Evolutionary conservation across 2,888 invertebrate genomes (phyloP).

Genomic region (Ochlodes sylvanus): DNA sequence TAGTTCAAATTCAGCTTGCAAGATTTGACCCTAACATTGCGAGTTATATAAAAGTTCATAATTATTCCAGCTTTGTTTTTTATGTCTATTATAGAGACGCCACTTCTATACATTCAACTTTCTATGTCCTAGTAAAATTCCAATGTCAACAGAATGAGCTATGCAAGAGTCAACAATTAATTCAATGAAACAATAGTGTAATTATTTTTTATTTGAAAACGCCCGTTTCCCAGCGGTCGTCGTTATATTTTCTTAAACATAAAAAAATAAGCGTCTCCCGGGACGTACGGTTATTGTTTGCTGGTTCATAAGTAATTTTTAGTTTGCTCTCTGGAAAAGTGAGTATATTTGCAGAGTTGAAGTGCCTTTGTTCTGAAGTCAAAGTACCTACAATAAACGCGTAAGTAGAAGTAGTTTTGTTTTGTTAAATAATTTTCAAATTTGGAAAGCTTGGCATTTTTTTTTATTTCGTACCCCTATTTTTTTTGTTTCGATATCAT

Average conservation of each 20-base stretch:
- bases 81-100: background rate
- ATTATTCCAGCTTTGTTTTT: no score
- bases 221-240: conserved; percentile 14
- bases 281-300: background rate
- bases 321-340: background rate
- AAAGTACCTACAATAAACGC: no score
- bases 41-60: no score
- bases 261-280: background rate
- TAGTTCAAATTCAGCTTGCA: no score
- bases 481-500: no score
- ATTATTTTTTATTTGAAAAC: conserved; percentile 22
- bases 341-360: background rate
- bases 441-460: no score
- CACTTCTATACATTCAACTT: conserved; percentile 1
- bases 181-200: conserved; percentile 25
- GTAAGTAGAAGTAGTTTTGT: no score
- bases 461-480: no score
- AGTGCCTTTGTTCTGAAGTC: background rate
- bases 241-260: conserved; percentile 20
- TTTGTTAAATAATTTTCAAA: no score
- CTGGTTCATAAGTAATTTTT: background rate
- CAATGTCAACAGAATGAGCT: conserved; percentile 30
- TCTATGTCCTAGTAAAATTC: conserved; percentile 1
- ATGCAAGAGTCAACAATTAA: conserved; percentile 30
- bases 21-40: no score